Evolutionary conservation across 2,113 vertebrate species (phyloP).

Genomic region (Castor canadensis): DNA sequence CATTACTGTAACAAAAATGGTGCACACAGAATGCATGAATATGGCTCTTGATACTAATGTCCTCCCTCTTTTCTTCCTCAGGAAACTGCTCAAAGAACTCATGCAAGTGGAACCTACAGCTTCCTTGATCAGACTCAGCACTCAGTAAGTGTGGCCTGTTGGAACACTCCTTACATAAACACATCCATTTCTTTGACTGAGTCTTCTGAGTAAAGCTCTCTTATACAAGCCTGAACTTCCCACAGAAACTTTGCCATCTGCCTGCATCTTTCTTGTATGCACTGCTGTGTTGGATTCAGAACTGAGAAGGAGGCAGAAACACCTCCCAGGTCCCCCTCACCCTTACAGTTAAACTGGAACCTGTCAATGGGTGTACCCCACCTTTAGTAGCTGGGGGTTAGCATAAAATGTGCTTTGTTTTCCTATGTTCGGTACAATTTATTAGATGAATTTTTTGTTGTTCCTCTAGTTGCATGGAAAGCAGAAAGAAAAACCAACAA

Average conservation of each 20-base stretch:
- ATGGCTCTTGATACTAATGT: not conserved
- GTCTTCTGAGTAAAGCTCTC: not conserved
- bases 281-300: accelerated
- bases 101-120: constrained; percentile 83
- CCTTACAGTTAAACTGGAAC: not conserved
- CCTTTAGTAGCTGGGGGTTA: not conserved
- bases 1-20: not conserved
- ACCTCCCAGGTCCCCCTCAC: not conserved
- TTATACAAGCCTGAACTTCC: not conserved
- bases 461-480: not conserved
- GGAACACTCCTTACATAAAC: not conserved
- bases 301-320: not conserved
- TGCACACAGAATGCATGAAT: no score
- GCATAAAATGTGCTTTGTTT: not conserved
- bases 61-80: constrained; percentile 55
- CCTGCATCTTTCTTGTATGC: not conserved
- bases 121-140: constrained; percentile 80
- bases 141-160: constrained; percentile 82
- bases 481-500: constrained; percentile 2
- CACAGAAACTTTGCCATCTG: not conserved
- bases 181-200: not conserved
- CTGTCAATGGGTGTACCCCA: not conserved
- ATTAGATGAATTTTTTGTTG: accelerated
- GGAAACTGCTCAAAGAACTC: constrained; percentile 83
- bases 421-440: not conserved